phyloP scores from a whole-genome alignment of 2,797 vertebrate species.

The Sarcoramphus papa region DNA sequence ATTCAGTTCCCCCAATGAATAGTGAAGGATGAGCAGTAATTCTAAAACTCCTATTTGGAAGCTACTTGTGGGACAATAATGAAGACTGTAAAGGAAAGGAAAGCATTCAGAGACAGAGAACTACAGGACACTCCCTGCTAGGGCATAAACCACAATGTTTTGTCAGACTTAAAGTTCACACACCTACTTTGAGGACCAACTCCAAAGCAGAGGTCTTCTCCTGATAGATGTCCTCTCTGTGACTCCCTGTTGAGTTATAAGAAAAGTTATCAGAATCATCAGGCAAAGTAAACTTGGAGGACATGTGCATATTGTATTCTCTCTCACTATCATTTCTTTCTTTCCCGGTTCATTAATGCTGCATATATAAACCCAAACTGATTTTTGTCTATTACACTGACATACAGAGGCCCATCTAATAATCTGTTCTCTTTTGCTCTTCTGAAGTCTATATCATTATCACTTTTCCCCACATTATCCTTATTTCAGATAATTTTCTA shows the following conservation, averaged over 20 bases:
- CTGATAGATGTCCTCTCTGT: neutral
- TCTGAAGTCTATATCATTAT: neutral
- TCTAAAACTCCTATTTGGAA: neutral
- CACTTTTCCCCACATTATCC: neutral
- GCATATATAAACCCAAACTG: neutral
- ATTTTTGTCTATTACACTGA: neutral
- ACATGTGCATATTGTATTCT: neutral
- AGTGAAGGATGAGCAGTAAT: neutral
- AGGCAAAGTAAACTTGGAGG: neutral
- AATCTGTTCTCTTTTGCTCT: neutral
- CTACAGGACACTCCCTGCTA: neutral
- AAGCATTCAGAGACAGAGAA: neutral
- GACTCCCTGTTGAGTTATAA: neutral
- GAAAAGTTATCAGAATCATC: neutral
- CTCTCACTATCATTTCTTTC: neutral
- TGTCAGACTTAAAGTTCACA: neutral
- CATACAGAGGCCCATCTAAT: neutral
- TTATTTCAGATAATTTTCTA: slow-evolving; percentile 20
- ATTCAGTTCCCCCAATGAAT: neutral
- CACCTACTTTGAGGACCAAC: neutral
- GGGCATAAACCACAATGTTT: neutral
- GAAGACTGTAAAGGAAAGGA: neutral
- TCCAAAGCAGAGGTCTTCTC: neutral
- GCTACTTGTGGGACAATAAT: neutral
- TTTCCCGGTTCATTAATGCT: neutral